A percentile compares a stretch with the other conserved stretches of the same genome.
Evolutionary conservation across 2,797 vertebrate species (phyloP).

Genomic region (Leptodactylus fallax): DNA sequence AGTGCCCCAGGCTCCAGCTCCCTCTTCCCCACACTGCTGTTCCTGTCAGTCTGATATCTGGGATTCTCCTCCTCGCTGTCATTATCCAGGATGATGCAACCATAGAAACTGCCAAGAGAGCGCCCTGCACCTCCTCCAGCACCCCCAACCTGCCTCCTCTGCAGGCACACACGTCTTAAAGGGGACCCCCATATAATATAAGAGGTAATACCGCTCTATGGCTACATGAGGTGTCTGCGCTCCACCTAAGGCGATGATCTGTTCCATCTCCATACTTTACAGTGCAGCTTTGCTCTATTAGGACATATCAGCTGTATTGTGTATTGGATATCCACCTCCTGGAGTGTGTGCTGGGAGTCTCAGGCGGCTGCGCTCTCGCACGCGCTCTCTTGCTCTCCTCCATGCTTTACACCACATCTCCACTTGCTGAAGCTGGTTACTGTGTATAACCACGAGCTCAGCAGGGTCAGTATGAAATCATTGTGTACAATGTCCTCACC

Average conservation of each 20-base stretch:
- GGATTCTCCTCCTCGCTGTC: neutral
- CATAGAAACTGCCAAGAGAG: conserved; percentile 6
- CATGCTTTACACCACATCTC: neutral
- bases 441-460: neutral
- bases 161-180: neutral
- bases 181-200: neutral
- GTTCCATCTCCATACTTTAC: neutral
- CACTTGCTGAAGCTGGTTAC: neutral
- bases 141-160: neutral
- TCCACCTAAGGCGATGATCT: too few species aligned
- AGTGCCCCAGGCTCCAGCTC: neutral
- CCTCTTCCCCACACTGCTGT: neutral
- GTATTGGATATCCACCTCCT: neutral
- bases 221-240: too few species aligned
- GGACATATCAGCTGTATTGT: neutral
- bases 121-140: neutral
- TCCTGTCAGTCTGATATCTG: neutral
- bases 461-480: too few species aligned
- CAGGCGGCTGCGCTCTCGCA: too few species aligned
- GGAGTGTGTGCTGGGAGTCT: too few species aligned
- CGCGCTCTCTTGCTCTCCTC: neutral
- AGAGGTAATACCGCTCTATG: too few species aligned
- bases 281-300: neutral
- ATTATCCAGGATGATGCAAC: neutral
- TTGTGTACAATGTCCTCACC: too few species aligned